These are phyloP conservation scores for Perca fluviatilis DNA, from an alignment of 2,113 vertebrate genomes.

Conservation along the genomic window DNA sequence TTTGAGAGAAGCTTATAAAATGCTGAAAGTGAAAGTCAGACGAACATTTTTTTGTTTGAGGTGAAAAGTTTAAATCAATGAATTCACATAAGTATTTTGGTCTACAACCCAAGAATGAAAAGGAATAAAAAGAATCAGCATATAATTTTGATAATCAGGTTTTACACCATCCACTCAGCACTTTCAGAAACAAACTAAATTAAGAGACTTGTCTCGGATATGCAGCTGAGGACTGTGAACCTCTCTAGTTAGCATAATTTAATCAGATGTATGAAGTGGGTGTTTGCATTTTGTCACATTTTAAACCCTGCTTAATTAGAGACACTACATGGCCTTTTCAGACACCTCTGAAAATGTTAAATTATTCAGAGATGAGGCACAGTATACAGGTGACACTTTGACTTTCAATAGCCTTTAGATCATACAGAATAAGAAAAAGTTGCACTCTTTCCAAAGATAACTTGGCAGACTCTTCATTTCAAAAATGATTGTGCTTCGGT, in stretches of 20 bases:
- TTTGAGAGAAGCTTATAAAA: neutral
- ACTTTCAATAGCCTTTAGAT: neutral
- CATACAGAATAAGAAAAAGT: neutral
- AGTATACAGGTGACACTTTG: neutral
- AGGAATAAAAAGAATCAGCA: no score
- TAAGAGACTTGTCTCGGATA: neutral
- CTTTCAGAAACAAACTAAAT: no score
- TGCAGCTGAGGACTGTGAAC: neutral
- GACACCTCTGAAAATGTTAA: slow-evolving; percentile 1
- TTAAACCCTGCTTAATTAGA: neutral
- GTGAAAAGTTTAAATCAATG: neutral
- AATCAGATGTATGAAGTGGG: neutral
- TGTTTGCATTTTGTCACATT: neutral
- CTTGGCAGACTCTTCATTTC: neutral
- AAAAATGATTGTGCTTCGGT: neutral
- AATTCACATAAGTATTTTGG: neutral
- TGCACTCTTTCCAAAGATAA: neutral
- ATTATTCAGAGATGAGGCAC: neutral
- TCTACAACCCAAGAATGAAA: neutral
- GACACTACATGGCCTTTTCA: neutral
- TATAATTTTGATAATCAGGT: neutral
- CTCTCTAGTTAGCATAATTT: neutral
- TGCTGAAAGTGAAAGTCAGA: neutral
- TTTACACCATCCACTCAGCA: neutral
- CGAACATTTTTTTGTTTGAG: neutral